Conservation (phyloP, 2,888 invertebrate species). For the Drosophila melanosoma region DNA sequence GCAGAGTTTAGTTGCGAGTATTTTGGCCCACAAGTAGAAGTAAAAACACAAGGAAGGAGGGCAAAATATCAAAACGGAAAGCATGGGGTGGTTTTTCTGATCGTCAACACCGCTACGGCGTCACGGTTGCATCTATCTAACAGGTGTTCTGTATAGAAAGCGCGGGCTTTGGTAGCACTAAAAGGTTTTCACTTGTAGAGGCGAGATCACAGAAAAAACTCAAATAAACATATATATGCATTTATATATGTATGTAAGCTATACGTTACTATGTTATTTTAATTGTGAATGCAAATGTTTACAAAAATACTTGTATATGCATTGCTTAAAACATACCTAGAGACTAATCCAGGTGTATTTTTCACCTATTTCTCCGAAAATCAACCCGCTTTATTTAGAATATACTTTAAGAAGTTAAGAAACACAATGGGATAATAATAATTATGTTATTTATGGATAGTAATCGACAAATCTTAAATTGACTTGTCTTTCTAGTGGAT, state of each 20-base stretch:
- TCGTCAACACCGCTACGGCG: constrained; percentile 35
- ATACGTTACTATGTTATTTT: neutral
- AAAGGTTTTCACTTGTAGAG: constrained; percentile 46
- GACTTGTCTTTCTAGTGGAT: neutral
- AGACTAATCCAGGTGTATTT: constrained; percentile 12
- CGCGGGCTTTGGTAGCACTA: constrained; percentile 49
- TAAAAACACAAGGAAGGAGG: constrained; percentile 16
- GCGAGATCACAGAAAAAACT: constrained; percentile 46
- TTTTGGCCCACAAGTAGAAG: constrained; percentile 20
- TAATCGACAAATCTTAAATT: neutral
- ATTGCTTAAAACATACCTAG: constrained; percentile 14
- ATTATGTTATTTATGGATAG: neutral
- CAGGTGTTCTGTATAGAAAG: constrained; percentile 62
- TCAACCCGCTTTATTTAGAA: neutral
- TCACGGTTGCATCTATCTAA: constrained; percentile 60
- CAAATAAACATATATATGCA: constrained; percentile 13
- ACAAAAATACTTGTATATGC: neutral
- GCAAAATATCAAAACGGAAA: constrained; percentile 24
- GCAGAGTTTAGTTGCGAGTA: constrained; percentile 19
- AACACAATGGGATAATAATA: neutral
- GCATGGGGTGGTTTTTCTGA: constrained; percentile 63
- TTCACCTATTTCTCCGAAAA: constrained; percentile 1
- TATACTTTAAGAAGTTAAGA: constrained; percentile 1
- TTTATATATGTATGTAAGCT: neutral
- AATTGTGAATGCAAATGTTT: neutral